phyloP scores from a whole-genome alignment of 2,113 vertebrate genomes.

The Copsychus sechellarum region DNA sequence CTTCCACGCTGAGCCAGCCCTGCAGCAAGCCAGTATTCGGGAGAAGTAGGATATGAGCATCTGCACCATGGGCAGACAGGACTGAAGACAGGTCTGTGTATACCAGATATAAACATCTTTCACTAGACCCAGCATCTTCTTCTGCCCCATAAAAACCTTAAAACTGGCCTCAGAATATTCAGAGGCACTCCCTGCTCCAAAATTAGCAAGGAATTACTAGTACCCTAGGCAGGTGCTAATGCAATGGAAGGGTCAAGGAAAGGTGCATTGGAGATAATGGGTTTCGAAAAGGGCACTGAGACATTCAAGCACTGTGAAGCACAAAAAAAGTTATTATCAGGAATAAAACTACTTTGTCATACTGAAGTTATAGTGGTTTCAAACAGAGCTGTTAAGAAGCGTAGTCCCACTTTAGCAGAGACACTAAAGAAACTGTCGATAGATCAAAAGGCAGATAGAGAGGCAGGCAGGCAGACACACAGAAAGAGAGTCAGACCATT shows the following conservation, averaged over 20 bases:
- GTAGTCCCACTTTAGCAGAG: background rate
- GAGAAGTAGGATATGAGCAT: background rate
- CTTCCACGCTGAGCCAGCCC: background rate
- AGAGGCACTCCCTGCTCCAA: background rate
- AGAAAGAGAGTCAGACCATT: background rate
- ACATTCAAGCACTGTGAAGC: background rate
- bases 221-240: background rate
- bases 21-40: background rate
- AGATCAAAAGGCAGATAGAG: background rate
- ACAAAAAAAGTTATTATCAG: background rate
- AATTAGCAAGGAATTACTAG: background rate
- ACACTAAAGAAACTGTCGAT: background rate
- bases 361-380: background rate
- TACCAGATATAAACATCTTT: background rate
- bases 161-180: background rate
- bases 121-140: background rate
- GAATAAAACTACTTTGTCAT: background rate
- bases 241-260: background rate
- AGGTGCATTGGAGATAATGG: background rate
- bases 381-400: background rate
- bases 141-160: background rate
- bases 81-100: background rate
- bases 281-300: background rate
- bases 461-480: background rate
- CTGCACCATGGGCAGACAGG: background rate